Percentiles rank a stretch among this genome's conserved stretches.
phyloP scores from a whole-genome alignment of 2,888 invertebrate genomes.

The Mythimna loreyi region DNA sequence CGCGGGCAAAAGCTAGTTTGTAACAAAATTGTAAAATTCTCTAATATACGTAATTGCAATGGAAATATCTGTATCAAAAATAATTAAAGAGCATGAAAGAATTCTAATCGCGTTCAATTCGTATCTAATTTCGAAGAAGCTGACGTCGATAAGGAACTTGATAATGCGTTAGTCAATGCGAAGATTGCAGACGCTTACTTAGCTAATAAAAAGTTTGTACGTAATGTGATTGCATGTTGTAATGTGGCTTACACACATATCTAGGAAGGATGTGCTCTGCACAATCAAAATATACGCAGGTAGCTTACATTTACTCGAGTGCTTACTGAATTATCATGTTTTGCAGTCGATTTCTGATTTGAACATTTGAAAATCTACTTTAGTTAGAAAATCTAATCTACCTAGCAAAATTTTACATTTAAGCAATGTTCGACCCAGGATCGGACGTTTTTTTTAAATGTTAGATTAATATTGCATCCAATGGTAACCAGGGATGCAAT shows the following conservation, averaged over 20 bases:
- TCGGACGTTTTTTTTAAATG: too few species aligned
- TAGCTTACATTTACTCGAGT: neutral
- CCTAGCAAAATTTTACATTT: too few species aligned
- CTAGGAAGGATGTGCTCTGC: neutral
- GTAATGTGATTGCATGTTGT: constrained; percentile 12
- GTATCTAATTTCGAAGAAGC: constrained; percentile 42
- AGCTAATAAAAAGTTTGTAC: constrained; percentile 18
- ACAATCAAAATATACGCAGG: neutral
- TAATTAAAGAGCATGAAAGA: neutral
- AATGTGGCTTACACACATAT: neutral
- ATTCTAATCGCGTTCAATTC: constrained; percentile 50
- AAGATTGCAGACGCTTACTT: constrained; percentile 12
- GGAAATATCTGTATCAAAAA: too few species aligned
- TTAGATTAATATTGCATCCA: too few species aligned
- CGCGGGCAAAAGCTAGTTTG: too few species aligned
- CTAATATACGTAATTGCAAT: too few species aligned
- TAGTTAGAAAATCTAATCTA: too few species aligned
- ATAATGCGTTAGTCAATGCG: constrained; percentile 40
- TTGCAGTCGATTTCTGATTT: neutral
- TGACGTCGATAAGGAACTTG: constrained; percentile 36
- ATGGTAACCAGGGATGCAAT: too few species aligned
- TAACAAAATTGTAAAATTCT: too few species aligned
- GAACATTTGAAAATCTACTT: too few species aligned
- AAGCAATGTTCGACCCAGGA: too few species aligned
- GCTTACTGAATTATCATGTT: neutral